Conservation (phyloP, 2,113 vertebrate genomes). For the Podiceps cristatus region DNA sequence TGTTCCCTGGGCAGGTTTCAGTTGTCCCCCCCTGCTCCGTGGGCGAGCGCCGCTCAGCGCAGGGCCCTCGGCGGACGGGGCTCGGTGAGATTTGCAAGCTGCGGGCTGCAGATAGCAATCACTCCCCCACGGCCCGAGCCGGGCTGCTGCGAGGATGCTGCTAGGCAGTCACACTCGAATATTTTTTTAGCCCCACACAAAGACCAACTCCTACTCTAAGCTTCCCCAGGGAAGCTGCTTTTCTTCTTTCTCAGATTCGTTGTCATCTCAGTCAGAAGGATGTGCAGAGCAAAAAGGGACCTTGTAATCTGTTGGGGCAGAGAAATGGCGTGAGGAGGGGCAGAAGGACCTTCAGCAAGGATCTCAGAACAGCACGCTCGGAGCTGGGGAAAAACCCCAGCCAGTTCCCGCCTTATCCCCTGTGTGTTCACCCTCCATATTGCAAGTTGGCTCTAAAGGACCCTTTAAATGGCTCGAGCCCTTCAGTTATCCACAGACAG, state of each 20-base stretch:
- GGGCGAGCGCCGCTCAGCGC: neutral
- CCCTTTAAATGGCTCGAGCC: neutral
- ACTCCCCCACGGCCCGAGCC: rapidly evolving
- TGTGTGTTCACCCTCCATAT: neutral
- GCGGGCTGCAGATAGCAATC: neutral
- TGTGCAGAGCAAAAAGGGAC: neutral
- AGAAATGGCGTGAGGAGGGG: neutral
- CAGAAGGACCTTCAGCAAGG: neutral
- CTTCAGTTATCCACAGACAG: neutral
- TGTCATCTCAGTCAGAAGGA: neutral
- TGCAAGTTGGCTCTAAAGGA: neutral
- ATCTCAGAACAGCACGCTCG: neutral
- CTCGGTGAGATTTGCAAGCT: neutral
- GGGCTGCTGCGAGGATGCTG: neutral
- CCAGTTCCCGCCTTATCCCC: neutral
- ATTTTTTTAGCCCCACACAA: neutral
- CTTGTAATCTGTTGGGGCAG: neutral
- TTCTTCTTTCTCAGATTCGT: neutral
- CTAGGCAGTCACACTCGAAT: neutral
- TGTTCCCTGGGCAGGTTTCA: neutral
- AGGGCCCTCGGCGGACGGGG: neutral
- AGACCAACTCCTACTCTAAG: neutral
- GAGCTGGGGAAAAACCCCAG: neutral
- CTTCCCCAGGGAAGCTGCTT: neutral
- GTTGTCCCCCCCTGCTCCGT: neutral